Conservation (phyloP, 2,797 vertebrate species). For the Microhierax caerulescens region DNA sequence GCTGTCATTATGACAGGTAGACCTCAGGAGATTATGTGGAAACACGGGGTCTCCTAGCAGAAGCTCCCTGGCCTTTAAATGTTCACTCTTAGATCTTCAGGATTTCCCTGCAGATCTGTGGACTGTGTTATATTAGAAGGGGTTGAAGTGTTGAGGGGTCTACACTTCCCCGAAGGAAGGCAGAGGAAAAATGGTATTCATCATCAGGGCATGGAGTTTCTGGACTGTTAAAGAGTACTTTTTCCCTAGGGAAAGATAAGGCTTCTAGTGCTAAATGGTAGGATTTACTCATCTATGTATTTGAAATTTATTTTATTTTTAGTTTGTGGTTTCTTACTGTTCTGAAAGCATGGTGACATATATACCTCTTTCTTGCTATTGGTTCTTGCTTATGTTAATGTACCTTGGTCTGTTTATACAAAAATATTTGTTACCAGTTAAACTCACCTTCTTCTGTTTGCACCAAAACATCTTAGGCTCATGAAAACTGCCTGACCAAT, state of each 20-base stretch:
- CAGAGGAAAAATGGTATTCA: background rate
- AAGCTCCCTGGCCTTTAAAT: conserved; percentile 44
- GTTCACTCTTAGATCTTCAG: background rate
- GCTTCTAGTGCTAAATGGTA: background rate
- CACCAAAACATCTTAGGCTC: background rate
- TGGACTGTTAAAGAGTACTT: background rate
- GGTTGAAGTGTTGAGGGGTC: background rate
- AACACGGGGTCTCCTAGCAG: background rate
- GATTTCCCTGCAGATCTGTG: conserved; percentile 32
- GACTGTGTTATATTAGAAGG: background rate
- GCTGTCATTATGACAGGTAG: conserved; percentile 54
- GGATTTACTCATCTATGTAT: background rate
- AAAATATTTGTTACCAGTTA: background rate
- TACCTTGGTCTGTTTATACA: background rate
- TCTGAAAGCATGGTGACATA: background rate
- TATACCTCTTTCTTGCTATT: background rate
- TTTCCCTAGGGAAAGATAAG: background rate
- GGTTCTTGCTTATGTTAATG: background rate
- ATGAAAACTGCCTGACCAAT: background rate
- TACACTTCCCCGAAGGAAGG: background rate
- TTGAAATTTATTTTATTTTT: background rate
- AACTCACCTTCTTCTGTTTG: background rate
- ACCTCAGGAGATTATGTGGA: background rate
- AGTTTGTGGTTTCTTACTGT: background rate
- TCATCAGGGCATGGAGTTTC: background rate